Evolutionary conservation across 2,797 vertebrate species (phyloP).

Genomic region (Artibeus jamaicensis): DNA sequence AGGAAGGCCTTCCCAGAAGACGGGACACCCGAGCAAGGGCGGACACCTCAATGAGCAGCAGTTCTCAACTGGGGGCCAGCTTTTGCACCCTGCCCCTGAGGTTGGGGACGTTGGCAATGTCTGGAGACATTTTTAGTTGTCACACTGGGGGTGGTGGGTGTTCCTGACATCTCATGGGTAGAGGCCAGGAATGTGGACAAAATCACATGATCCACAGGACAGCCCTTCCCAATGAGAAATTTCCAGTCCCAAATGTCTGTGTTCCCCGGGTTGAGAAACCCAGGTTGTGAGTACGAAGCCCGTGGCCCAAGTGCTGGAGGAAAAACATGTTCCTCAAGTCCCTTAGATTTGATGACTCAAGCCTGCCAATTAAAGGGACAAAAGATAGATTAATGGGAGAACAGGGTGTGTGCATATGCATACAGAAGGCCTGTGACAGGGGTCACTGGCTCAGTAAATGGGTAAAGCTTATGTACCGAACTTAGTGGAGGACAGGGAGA

Average conservation of each 20-base stretch:
- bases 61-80: background rate
- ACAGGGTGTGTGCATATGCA: background rate
- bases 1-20: background rate
- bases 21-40: accelerated
- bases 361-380: background rate
- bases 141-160: too few relatives aligned
- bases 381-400: background rate
- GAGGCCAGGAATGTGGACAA: background rate
- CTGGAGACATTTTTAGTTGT: background rate
- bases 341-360: background rate
- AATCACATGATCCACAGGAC: background rate
- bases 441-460: background rate
- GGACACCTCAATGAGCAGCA: background rate
- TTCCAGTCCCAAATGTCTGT: background rate
- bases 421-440: background rate
- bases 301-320: background rate
- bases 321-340: background rate
- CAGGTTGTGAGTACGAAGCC: background rate
- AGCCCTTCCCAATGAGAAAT: background rate
- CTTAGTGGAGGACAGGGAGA: background rate
- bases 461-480: background rate
- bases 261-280: background rate
- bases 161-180: background rate
- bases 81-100: too few relatives aligned
- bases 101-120: background rate